Percentiles rank a stretch among this genome's conserved stretches.
Conservation (phyloP, 1,140 invertebrate genomes). For the Battus philenor region DNA sequence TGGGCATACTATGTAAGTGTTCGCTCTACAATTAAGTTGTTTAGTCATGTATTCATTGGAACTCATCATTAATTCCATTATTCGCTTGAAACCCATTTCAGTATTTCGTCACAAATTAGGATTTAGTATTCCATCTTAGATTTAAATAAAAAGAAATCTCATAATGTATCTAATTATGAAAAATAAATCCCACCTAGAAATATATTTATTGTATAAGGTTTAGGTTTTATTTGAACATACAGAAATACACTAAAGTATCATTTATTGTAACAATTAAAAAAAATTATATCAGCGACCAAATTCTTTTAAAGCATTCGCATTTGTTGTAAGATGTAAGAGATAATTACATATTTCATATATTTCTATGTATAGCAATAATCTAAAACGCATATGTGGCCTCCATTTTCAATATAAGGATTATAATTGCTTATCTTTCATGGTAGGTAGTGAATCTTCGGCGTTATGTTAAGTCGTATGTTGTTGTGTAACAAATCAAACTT, state of each 20-base stretch:
- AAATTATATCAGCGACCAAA: background rate
- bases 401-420: constrained; percentile 31
- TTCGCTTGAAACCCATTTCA: constrained; percentile 23
- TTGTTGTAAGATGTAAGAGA: constrained; percentile 5
- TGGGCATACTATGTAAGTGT: constrained; percentile 51
- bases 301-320: constrained; percentile 6
- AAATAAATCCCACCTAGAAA: constrained; percentile 67
- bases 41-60: constrained; percentile 13
- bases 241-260: constrained; percentile 9
- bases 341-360: constrained; percentile 5
- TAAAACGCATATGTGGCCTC: constrained; percentile 18
- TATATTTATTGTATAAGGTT: constrained; percentile 56
- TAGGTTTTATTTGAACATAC: constrained; percentile 38
- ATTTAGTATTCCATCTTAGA: constrained; percentile 21
- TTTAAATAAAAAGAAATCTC: constrained; percentile 26
- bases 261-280: constrained; percentile 1
- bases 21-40: constrained; percentile 25
- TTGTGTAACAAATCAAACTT: constrained; percentile 23
- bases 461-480: constrained; percentile 35
- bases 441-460: constrained; percentile 37
- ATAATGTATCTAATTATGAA: constrained; percentile 37
- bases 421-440: constrained; percentile 34
- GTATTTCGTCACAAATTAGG: constrained; percentile 29
- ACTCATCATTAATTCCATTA: constrained; percentile 13
- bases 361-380: constrained; percentile 2